Conservation (phyloP, 2,888 invertebrate genomes). For the Eudemis profundana region DNA sequence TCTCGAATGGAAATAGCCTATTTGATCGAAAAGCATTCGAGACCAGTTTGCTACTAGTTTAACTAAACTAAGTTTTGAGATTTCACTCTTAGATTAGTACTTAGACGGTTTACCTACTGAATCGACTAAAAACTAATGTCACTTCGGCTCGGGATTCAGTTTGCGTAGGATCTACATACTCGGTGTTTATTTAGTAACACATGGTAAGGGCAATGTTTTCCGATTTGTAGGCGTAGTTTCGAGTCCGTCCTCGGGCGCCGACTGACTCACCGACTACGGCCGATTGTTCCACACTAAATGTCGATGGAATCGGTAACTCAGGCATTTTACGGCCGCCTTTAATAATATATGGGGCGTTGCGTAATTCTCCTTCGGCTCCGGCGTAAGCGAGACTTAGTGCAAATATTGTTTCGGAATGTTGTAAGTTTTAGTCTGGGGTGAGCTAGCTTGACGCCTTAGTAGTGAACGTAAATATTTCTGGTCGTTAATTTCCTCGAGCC, state of each 20-base stretch:
- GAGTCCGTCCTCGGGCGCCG: conserved; percentile 71
- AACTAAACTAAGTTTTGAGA: neutral
- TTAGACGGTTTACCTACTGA: conserved; percentile 1
- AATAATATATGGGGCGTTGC: conserved; percentile 81
- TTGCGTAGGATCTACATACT: conserved; percentile 50
- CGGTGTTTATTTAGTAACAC: conserved; percentile 63
- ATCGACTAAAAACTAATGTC: conserved; percentile 1
- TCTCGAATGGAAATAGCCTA: neutral
- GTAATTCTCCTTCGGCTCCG: conserved; percentile 71
- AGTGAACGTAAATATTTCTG: conserved; percentile 74
- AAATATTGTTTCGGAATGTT: conserved; percentile 61
- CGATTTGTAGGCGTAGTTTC: conserved; percentile 74
- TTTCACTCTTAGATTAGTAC: neutral
- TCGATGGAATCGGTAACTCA: conserved; percentile 82
- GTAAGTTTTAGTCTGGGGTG: conserved; percentile 29
- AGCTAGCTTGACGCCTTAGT: conserved; percentile 46
- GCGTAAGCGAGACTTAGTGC: conserved; percentile 65
- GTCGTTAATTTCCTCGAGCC: conserved; percentile 69
- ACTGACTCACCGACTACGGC: conserved; percentile 75
- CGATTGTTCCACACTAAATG: conserved; percentile 81
- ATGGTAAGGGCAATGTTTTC: conserved; percentile 60
- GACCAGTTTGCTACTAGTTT: neutral
- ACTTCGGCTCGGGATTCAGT: conserved; percentile 5
- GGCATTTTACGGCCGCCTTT: conserved; percentile 75
- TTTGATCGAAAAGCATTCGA: neutral